Evolutionary conservation across 2,113 vertebrate genomes (phyloP).

Genomic region (Zapus hudsonius): DNA sequence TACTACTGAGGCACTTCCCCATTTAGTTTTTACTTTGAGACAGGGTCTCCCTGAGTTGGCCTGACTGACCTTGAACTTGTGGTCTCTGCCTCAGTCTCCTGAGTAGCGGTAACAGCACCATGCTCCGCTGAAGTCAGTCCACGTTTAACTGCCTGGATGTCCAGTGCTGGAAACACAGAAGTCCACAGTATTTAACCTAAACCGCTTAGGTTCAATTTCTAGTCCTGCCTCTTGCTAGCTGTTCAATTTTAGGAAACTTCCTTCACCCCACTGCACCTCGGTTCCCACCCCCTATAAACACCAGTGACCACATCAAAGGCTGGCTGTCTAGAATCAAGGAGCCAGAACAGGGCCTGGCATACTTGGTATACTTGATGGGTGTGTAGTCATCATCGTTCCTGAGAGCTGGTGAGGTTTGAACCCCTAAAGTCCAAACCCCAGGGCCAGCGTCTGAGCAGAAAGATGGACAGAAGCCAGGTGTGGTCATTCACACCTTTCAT

Average conservation of each 20-base stretch:
- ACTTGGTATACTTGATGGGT: rapidly evolving
- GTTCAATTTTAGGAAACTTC: neutral
- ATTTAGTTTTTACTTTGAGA: neutral
- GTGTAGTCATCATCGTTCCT: rapidly evolving
- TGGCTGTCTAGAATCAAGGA: neutral
- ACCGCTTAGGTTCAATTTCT: neutral
- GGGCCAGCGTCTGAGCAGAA: neutral
- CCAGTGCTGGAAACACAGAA: too few species aligned
- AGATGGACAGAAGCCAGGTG: too few species aligned
- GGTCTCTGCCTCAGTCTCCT: neutral
- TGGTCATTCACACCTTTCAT: too few species aligned
- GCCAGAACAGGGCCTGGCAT: neutral
- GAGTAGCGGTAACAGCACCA: neutral
- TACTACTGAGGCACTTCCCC: neutral
- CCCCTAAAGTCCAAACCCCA: neutral
- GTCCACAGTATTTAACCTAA: too few species aligned
- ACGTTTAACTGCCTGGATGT: neutral
- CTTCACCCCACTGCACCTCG: too few species aligned
- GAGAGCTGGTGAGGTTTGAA: neutral
- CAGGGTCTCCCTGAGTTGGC: neutral
- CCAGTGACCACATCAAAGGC: neutral
- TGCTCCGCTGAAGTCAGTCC: neutral
- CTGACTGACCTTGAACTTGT: neutral
- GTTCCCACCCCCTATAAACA: neutral
- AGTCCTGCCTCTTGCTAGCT: neutral